phyloP scores from a whole-genome alignment of 1,140 invertebrate genomes.

The Zaprionus ornatus region DNA sequence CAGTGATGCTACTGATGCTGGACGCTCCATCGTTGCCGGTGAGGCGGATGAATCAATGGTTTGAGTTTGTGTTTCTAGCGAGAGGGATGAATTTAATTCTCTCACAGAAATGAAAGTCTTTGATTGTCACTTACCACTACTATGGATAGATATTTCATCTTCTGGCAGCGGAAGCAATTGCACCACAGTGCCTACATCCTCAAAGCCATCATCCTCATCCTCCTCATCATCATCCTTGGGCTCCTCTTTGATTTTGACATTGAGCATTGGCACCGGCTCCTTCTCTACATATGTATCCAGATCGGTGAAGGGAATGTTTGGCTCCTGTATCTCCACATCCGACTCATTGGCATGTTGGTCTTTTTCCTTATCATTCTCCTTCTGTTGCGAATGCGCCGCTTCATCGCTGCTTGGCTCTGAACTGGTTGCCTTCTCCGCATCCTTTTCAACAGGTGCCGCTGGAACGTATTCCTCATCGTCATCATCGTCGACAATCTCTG shows the following conservation, averaged over 20 bases:
- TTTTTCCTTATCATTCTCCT: conserved; percentile 23
- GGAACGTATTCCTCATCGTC: conserved; percentile 83
- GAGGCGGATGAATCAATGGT: conserved; percentile 75
- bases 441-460: conserved; percentile 55
- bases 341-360: conserved; percentile 69
- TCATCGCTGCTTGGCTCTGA: background rate
- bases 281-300: conserved; percentile 85
- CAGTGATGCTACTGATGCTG: conserved; percentile 68
- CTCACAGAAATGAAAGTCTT: background rate
- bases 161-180: conserved; percentile 60
- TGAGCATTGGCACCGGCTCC: conserved; percentile 62
- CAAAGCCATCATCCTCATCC: conserved; percentile 85
- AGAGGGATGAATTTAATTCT: background rate
- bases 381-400: conserved; percentile 40
- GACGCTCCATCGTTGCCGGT: conserved; percentile 66
- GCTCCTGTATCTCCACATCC: conserved; percentile 83
- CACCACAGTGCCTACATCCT: conserved; percentile 84
- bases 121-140: conserved; percentile 68
- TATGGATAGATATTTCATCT: conserved; percentile 79
- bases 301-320: conserved; percentile 84
- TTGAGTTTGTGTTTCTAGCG: conserved; percentile 77
- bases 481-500: conserved; percentile 81
- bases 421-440: conserved; percentile 44
- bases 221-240: conserved; percentile 81
- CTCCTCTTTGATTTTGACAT: conserved; percentile 81